A percentile compares a stretch with the other conserved stretches of the same genome.
Evolutionary conservation across 2,888 invertebrate species (phyloP).

Genomic region (Ectemnius lituratus): DNA sequence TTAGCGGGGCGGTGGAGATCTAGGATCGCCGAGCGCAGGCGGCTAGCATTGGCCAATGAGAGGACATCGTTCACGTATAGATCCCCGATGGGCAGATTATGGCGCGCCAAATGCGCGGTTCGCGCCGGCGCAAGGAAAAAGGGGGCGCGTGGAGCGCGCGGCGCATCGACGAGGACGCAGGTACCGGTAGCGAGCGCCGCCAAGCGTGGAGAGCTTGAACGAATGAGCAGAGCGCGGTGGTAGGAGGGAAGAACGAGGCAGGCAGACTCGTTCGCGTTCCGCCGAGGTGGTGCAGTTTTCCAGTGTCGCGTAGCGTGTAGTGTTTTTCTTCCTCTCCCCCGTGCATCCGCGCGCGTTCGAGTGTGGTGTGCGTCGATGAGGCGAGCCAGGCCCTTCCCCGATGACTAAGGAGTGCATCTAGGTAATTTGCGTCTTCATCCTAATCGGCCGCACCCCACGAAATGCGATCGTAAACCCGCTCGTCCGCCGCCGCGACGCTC

Average conservation of each 20-base stretch:
- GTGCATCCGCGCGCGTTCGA: conserved; percentile 52
- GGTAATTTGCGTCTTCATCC: conserved; percentile 62
- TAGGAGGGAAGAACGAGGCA: conserved; percentile 61
- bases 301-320: conserved; percentile 70
- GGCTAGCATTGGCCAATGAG: too few relatives aligned
- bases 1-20: too few relatives aligned
- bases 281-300: conserved; percentile 69
- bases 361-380: conserved; percentile 70
- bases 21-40: too few relatives aligned
- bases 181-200: conserved; percentile 56
- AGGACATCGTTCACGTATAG: neutral
- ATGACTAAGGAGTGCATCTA: conserved; percentile 71
- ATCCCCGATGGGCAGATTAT: neutral
- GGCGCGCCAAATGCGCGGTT: conserved; percentile 19
- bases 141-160: neutral
- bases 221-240: conserved; percentile 51
- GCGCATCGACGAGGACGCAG: conserved; percentile 36
- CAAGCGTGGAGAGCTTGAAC: conserved; percentile 58
- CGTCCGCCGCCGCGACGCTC: conserved; percentile 33
- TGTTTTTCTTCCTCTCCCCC: conserved; percentile 63
- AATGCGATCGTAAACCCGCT: conserved; percentile 24
- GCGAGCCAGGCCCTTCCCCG: conserved; percentile 60
- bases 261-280: conserved; percentile 68
- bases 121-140: neutral
- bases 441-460: conserved; percentile 51